These are phyloP conservation scores for Gambusia holbrooki DNA, from an alignment of 2,113 vertebrate genomes.

Conservation along the genomic window DNA sequence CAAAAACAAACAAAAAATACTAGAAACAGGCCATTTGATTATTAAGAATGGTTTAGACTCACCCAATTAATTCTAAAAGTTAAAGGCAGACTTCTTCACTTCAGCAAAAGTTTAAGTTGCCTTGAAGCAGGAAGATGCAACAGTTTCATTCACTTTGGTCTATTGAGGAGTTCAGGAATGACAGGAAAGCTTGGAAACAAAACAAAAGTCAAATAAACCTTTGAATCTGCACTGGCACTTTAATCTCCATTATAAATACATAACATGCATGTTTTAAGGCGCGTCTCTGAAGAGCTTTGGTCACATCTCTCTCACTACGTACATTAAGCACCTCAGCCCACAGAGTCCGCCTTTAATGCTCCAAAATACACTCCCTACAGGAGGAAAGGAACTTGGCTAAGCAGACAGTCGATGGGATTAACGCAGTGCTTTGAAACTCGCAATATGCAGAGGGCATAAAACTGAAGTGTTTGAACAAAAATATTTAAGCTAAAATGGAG, in stretches of 20 bases:
- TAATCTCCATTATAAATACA: slow-evolving; percentile 42
- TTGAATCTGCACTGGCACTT: slow-evolving; percentile 52
- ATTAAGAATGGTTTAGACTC: slow-evolving; percentile 1
- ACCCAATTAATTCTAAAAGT: slow-evolving; percentile 1
- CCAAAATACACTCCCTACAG: slow-evolving; percentile 27
- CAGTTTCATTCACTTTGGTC: slow-evolving; percentile 1
- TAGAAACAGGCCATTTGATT: slow-evolving; percentile 10
- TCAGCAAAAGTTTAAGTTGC: slow-evolving; percentile 5
- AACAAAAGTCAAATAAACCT: neutral
- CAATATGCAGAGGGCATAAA: slow-evolving; percentile 1
- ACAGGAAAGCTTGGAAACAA: neutral
- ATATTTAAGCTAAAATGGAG: slow-evolving; percentile 41
- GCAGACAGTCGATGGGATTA: slow-evolving; percentile 2
- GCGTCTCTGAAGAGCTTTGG: slow-evolving; percentile 38
- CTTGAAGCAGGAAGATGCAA: neutral
- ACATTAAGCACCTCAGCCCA: slow-evolving; percentile 24
- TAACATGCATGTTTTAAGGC: slow-evolving; percentile 52
- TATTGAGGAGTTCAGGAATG: neutral
- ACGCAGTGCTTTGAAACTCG: slow-evolving; percentile 38
- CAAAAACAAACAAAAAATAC: neutral
- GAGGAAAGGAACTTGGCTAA: slow-evolving; percentile 28
- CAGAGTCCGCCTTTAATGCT: slow-evolving; percentile 4
- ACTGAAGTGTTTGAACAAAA: slow-evolving; percentile 36
- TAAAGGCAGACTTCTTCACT: neutral
- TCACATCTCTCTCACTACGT: slow-evolving; percentile 20